A percentile compares a stretch with the other conserved stretches of the same genome.
phyloP scores from a whole-genome alignment of 2,888 invertebrate species.

The Apamea epomidion region DNA sequence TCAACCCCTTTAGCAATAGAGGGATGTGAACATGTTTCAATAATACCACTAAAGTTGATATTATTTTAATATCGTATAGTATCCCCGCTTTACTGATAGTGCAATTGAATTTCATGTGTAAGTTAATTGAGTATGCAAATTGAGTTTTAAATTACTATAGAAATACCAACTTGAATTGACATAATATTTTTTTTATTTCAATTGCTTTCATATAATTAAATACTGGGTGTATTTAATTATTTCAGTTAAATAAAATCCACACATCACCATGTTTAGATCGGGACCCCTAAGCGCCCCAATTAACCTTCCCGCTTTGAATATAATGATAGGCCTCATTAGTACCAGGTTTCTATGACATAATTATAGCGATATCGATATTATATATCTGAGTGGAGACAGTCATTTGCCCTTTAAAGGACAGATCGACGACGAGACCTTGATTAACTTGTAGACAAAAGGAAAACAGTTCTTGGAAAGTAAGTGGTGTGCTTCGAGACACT shows the following conservation, averaged over 20 bases:
- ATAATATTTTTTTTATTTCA: background rate
- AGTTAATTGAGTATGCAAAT: slow-evolving; percentile 40
- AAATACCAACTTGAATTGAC: background rate
- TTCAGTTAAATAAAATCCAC: background rate
- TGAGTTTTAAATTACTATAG: slow-evolving; percentile 15
- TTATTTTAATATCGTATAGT: slow-evolving; percentile 14
- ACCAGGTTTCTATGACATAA: slow-evolving; percentile 6
- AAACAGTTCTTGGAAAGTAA: background rate
- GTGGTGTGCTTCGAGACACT: background rate
- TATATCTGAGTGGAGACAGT: background rate
- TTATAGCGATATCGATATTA: slow-evolving; percentile 7
- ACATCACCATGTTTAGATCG: background rate
- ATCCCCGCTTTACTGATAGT: slow-evolving; percentile 10
- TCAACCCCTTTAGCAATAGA: slow-evolving; percentile 31
- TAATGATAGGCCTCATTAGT: slow-evolving; percentile 26
- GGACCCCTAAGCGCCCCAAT: background rate
- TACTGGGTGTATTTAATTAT: background rate
- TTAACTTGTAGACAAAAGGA: background rate
- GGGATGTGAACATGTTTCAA: slow-evolving; percentile 20
- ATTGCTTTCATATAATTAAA: background rate
- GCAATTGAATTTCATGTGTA: slow-evolving; percentile 34
- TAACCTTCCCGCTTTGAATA: slow-evolving; percentile 5
- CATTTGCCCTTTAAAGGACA: slow-evolving; percentile 6
- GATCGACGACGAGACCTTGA: background rate
- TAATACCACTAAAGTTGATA: slow-evolving; percentile 26